A percentile compares a stretch with the other conserved stretches of the same genome.
Conservation (phyloP, 2,888 invertebrate genomes). For the Myathropa florea region DNA sequence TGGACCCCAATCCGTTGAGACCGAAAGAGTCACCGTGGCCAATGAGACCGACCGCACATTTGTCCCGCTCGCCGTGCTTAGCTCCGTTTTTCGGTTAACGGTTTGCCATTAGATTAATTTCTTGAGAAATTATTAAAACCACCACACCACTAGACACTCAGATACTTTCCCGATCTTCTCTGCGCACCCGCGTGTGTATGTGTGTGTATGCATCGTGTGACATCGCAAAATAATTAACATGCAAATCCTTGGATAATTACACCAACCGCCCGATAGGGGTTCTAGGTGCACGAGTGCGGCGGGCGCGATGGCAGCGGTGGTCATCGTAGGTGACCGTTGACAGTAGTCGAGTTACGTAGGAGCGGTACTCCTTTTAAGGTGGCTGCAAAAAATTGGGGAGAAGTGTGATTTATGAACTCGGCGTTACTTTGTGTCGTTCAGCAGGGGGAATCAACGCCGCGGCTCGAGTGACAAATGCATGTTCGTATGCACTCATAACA, state of each 20-base stretch:
- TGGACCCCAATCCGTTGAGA: constrained; percentile 47
- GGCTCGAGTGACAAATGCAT: constrained; percentile 55
- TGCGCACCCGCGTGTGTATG: background rate
- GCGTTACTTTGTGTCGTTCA: constrained; percentile 20
- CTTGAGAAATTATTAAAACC: constrained; percentile 64
- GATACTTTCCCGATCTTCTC: background rate
- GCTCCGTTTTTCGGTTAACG: constrained; percentile 54
- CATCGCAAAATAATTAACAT: constrained; percentile 64
- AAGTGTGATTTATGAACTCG: constrained; percentile 60
- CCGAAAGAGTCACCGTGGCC: constrained; percentile 12
- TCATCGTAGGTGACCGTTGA: constrained; percentile 5
- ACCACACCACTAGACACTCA: background rate
- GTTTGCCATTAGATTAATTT: constrained; percentile 65
- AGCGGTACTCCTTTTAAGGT: background rate
- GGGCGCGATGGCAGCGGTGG: background rate
- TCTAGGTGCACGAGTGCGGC: background rate
- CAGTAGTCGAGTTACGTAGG: constrained; percentile 31
- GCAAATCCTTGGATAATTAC: constrained; percentile 60
- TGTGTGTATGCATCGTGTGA: constrained; percentile 48
- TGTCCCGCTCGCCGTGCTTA: constrained; percentile 36
- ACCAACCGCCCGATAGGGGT: constrained; percentile 1
- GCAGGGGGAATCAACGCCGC: too few relatives aligned
- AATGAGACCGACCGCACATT: constrained; percentile 54
- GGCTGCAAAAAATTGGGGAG: constrained; percentile 38
- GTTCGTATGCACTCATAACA: constrained; percentile 45